These are phyloP conservation scores for Drosophila ohnishii DNA, from an alignment of 1,140 invertebrate species.

Conservation along the genomic window DNA sequence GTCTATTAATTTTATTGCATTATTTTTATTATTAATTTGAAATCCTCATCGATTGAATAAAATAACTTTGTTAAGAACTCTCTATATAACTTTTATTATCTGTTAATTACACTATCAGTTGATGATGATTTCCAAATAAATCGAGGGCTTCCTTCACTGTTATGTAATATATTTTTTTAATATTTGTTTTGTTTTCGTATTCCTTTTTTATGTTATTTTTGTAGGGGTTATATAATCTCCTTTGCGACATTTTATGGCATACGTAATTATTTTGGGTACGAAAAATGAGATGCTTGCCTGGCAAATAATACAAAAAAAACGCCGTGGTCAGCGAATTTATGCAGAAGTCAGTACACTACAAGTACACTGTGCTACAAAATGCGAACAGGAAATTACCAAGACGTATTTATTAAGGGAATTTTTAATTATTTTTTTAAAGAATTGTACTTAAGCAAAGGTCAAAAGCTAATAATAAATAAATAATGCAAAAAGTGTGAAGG, in stretches of 20 bases:
- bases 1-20: no score
- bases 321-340: not conserved
- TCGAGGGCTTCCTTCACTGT: not conserved
- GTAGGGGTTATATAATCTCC: not conserved
- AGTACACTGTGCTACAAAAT: not conserved
- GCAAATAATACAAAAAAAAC: not conserved
- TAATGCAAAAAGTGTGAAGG: not conserved
- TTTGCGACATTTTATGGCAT: not conserved
- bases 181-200: not conserved
- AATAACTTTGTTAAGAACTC: no score
- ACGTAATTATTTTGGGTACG: slow-evolving; percentile 6
- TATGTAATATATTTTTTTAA: not conserved
- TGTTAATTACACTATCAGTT: not conserved
- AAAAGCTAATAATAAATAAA: not conserved
- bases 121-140: not conserved
- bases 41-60: no score
- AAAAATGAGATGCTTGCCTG: slow-evolving; percentile 5
- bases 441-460: not conserved
- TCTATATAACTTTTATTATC: not conserved
- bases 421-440: not conserved
- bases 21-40: no score
- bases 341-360: slow-evolving; percentile 4
- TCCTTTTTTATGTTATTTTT: not conserved
- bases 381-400: not conserved
- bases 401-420: not conserved